Percentiles rank a stretch among this genome's conserved stretches.
phyloP scores from a whole-genome alignment of 2,888 invertebrate genomes.

The Ceratothoa steindachneri region DNA sequence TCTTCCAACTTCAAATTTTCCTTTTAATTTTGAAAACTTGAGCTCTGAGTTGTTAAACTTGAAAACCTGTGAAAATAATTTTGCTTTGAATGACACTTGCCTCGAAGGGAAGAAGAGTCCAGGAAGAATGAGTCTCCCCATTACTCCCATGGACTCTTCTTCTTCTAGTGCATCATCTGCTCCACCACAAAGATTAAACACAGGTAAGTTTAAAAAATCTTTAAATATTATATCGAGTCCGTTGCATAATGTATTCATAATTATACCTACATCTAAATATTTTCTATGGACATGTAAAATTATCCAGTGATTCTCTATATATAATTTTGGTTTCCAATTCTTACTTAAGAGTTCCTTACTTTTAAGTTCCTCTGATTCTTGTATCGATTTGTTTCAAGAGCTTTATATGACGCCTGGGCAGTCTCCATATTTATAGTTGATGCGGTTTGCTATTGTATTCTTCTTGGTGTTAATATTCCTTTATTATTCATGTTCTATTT shows the following conservation, averaged over 20 bases:
- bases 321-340: no score
- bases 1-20: background rate
- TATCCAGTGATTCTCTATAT: no score
- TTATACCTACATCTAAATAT: no score
- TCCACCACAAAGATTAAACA: background rate
- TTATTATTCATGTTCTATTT: no score
- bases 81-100: background rate
- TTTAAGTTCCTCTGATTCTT: no score
- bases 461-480: no score
- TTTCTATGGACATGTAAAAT: no score
- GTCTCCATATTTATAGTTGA: no score
- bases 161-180: background rate
- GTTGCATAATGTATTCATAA: background rate
- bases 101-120: background rate
- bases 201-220: background rate
- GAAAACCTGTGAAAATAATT: background rate
- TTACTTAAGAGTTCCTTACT: no score
- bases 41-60: background rate
- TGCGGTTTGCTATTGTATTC: no score
- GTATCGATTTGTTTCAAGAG: no score
- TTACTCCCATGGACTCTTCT: background rate
- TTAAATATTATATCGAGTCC: background rate
- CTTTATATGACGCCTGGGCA: no score
- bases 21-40: conserved; percentile 1
- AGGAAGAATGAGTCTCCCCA: background rate